A percentile compares a stretch with the other conserved stretches of the same genome.
These are phyloP conservation scores for Spodoptera frugiperda DNA, from an alignment of 1,140 invertebrate species.

Conservation along the genomic window DNA sequence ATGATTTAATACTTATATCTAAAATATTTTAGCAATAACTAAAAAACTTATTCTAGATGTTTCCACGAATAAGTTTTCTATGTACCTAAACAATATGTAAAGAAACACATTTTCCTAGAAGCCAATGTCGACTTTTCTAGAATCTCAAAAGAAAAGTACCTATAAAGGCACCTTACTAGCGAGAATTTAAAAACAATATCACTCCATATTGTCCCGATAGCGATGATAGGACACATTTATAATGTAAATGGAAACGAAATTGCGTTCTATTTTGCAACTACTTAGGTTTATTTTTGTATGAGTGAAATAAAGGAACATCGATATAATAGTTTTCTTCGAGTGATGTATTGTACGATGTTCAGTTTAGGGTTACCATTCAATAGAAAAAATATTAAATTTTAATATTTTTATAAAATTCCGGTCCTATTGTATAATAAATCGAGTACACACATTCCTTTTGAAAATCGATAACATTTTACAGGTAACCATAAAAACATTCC, in stretches of 20 bases:
- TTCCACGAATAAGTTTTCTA: neutral
- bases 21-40: too few relatives aligned
- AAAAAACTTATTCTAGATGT: neutral
- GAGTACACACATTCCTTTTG: too few relatives aligned
- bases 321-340: slow-evolving; percentile 78
- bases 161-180: slow-evolving; percentile 2
- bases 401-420: too few relatives aligned
- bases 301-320: slow-evolving; percentile 71
- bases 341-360: slow-evolving; percentile 58
- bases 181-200: slow-evolving; percentile 38
- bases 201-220: slow-evolving; percentile 53
- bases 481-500: slow-evolving; percentile 1
- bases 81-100: neutral
- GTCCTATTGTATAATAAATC: too few relatives aligned
- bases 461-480: too few relatives aligned
- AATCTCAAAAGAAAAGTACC: slow-evolving; percentile 38
- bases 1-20: too few relatives aligned
- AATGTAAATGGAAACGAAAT: slow-evolving; percentile 57
- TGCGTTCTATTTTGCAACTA: slow-evolving; percentile 57
- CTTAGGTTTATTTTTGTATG: slow-evolving; percentile 64
- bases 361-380: slow-evolving; percentile 20
- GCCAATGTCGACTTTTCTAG: slow-evolving; percentile 14
- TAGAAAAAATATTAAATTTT: neutral
- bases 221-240: slow-evolving; percentile 60
- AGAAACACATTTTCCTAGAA: slow-evolving; percentile 1